Evolutionary conservation across 1,140 invertebrate species (phyloP), one percentile per base, ranked within the genome.

Genomic region (Drosophila nebulosa): DNA sequence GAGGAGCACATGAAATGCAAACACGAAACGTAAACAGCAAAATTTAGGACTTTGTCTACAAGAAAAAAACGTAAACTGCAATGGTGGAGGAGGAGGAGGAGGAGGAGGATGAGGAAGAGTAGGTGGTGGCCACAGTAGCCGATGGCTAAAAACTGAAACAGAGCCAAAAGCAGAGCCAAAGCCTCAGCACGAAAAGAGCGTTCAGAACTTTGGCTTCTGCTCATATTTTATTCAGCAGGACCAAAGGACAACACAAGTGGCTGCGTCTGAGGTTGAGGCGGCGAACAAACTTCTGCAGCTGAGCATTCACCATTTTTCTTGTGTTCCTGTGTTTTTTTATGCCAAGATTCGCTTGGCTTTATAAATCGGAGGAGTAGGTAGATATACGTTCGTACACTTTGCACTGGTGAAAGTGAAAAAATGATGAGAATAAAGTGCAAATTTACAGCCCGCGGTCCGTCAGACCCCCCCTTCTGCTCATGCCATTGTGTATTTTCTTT

Each of bases 141-240:
- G 16, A 1, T 46, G 39, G 39, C 39, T 26, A 62, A 27, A 21
- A 30, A 6, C 39, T n/a, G 12, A 21, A 14, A 5, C 7, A 21
- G 22, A 39, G 14, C 36, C 36, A 39, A 14, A 39, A 14, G 5
- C 39, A 16, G 39, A 42, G 16, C 39, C 39, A 46, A 21, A 46
- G 39, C 39, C 22, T 56, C 27, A 58, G 66, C 74, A 63, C 70
- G 27, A 77, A 77, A 70, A 77, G 74, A 74, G 32, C 71, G 71
- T 70, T 42, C 61, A 74, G 53, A 74, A 70, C 57, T 70, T 70
- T 70, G 71, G 36, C 53, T 59, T 65, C 66, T 70, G 57, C 74
- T 77, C 71, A 77, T 77, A 77, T 77, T 77, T 77, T 77, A 77
- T 77, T 77, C 74, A 77, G 58, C 70, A 69, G 46, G 14, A 26